Percentiles rank a stretch among this genome's conserved stretches.
Conservation (phyloP, 2,797 vertebrate genomes). For the Crenuchus spilurus region DNA sequence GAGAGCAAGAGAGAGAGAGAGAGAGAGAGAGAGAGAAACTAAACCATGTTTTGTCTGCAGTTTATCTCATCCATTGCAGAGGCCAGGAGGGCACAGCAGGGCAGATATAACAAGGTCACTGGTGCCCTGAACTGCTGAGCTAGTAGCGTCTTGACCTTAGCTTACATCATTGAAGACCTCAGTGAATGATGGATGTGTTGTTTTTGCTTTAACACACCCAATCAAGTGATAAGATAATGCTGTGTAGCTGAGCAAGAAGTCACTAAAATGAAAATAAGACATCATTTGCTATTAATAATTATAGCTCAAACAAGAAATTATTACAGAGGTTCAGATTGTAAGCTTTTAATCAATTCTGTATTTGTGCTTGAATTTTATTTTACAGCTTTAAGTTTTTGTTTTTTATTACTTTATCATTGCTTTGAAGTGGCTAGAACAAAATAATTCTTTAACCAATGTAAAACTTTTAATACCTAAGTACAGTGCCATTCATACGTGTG, state of each 20-base stretch:
- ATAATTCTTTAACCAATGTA: no score
- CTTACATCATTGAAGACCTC: conserved; percentile 12
- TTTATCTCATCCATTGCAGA: conserved; percentile 27
- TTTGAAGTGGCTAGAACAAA: no score
- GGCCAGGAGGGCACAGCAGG: conserved; percentile 15
- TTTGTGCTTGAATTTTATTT: no score
- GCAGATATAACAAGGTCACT: conserved; percentile 40
- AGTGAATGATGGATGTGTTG: conserved; percentile 6
- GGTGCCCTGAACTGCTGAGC: conserved; percentile 19
- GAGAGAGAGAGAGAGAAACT: conserved; percentile 5
- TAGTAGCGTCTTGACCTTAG: conserved; percentile 31
- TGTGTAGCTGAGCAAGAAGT: no score
- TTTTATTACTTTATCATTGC: no score
- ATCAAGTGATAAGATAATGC: no score
- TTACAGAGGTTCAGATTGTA: background rate
- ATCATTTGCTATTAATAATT: no score
- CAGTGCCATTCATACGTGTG: no score
- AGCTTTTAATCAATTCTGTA: background rate
- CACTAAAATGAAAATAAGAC: no score
- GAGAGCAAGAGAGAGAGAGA: background rate
- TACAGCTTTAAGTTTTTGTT: no score
- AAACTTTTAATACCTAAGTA: no score
- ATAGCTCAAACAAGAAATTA: no score
- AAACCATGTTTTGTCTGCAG: conserved; percentile 35
- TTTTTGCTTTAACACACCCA: conserved; percentile 5